Evolutionary conservation across 2,888 invertebrate genomes (phyloP), one percentile per base, ranked within the genome.

Genomic region (Lagria hirta): DNA sequence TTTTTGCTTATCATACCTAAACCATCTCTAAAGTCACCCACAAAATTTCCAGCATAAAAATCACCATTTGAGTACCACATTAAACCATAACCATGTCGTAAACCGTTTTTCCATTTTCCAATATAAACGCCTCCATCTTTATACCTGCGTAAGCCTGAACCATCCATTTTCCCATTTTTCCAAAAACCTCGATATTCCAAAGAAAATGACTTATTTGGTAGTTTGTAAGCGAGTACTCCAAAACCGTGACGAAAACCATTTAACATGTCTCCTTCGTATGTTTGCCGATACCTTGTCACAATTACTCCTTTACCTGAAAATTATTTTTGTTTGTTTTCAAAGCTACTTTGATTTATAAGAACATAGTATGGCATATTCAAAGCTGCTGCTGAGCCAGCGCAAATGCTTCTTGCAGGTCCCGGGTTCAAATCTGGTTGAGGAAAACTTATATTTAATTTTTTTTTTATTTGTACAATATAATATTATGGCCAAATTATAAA

Each of bases 261-360:
- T 28, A 64, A 58, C 77, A 81, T 81, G 54, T 81, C 77, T 1
- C 83, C 82, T 71, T 82, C 81, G 52, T 83, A 83, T n/a, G 80
- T 59, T 62, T 75, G 73, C 18, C 74, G 72, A 21, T 59, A 64
- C 18, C 68, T 65, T 1, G 78, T 76, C 30, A 73, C 52, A 57
- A 76, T 73, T 2, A 55, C 50, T 12, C 80, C 80, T 64, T 77
- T 78, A 6, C 79, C 80, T 80, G 62, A 23, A 58, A 49, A 43
- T 20, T 22, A 34, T n/a, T n/a, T n/a, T n/a, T n/a, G n/a, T n/a
- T n/a, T n/a, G n/a, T n/a, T n/a, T 11, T 12, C 5, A 24, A 17
- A 13, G 3, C 21, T n/a, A n/a, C n/a, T n/a, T n/a, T n/a, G n/a
- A n/a, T n/a, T n/a, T n/a, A n/a, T n/a, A n/a, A n/a, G n/a, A n/a